Base-by-base conservation (phyloP, 2,888 invertebrate genomes). In the Hoplodrina blanda region DNA sequence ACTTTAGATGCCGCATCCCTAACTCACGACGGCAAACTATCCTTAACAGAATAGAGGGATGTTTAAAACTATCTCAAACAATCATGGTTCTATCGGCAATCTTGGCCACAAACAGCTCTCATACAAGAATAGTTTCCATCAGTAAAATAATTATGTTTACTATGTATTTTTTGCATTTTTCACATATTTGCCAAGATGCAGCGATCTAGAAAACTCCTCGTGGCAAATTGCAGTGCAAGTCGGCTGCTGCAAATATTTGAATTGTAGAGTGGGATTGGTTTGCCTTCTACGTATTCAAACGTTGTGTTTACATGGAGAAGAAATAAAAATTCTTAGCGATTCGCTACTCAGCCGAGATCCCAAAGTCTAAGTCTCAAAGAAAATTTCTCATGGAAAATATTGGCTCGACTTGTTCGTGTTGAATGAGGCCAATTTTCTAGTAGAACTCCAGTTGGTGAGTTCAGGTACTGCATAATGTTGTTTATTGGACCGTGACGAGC, bases 231-330 rank as follows among this genome's bases (percentile, higher is more conserved):
- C 92, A 91, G 84, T 87, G 91, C 91, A 91, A 94, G 92, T 92
- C 91, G 89, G 89, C 88, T 89, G 91, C 88, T 82, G 90, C 92
- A 94, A 95, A 95, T 95, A 94, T 95, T 95, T 95, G 93, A 93
- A 94, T 94, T 93, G 94, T 91, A 91, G 93, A 95, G 93, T 94
- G 93, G 92, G 89, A 95, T 94, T 95, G 95, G 95, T 95, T 95
- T 91, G 91, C 95, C 88, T 91, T 89, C 90, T 88, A 89, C 90
- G 91, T 91, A 92, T 93, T 93, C 93, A 91, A 88, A 85, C 87
- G 88, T 85, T 85, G 83, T 91, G 92, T 94, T 94, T 94, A 93
- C 93, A 91, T 85, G 86, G 81, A 89, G 88, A 90, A 89, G 88
- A 90, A 90, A 94, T 93, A 94, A 93, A 93, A 93, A 90, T 92